These are phyloP conservation scores for Xerus inauris DNA, from an alignment of 2,113 vertebrate species.

Conservation along the genomic window DNA sequence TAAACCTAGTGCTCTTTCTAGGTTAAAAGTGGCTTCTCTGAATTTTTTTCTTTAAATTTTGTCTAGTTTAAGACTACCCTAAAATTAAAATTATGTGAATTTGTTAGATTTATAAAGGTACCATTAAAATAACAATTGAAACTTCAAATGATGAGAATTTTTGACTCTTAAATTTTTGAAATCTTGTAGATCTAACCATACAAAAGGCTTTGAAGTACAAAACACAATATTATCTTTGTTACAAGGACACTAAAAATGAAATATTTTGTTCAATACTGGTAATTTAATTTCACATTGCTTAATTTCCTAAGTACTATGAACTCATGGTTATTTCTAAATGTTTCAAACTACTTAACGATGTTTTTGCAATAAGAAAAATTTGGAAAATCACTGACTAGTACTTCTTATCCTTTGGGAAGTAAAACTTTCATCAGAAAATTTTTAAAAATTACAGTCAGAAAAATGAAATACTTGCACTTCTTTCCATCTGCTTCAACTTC, in stretches of 20 bases:
- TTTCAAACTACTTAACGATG: neutral
- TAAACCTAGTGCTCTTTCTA: neutral
- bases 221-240: neutral
- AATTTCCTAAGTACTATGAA: neutral
- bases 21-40: neutral
- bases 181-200: neutral
- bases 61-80: neutral
- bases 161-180: neutral
- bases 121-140: conserved; percentile 34
- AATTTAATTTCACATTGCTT: conserved; percentile 17
- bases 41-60: neutral
- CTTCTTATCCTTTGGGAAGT: neutral
- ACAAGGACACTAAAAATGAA: neutral
- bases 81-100: neutral
- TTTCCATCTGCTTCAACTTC: neutral
- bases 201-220: neutral
- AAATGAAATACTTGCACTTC: neutral
- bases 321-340: neutral
- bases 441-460: neutral
- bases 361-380: neutral
- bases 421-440: neutral
- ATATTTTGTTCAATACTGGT: neutral
- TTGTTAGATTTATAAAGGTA: neutral
- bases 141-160: neutral
- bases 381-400: neutral